Conservation (phyloP, 2,888 invertebrate genomes). For the Cephus pygmeus region DNA sequence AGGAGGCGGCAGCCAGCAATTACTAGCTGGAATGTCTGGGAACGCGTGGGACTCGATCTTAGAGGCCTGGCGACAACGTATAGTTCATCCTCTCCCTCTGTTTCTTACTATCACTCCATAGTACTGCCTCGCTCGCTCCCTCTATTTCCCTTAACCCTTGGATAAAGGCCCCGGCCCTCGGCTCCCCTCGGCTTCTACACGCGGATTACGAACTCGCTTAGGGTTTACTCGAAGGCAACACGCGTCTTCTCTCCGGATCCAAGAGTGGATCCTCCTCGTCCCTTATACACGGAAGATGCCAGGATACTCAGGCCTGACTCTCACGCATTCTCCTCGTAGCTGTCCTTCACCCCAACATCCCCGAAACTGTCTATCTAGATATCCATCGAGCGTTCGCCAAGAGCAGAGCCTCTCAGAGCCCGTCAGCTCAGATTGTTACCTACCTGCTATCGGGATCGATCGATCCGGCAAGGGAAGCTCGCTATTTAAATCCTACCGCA, state of each 20-base stretch:
- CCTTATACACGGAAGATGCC: background rate
- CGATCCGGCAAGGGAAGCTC: background rate
- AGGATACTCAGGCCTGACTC: background rate
- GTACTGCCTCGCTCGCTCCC: background rate
- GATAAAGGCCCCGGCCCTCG: conserved; percentile 8
- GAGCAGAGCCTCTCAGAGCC: background rate
- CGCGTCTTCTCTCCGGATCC: background rate
- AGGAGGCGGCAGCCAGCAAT: conserved; percentile 59
- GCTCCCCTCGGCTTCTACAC: background rate
- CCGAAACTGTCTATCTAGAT: background rate
- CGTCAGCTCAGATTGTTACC: background rate
- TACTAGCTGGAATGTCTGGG: conserved; percentile 62
- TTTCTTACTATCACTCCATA: background rate
- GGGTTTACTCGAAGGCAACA: background rate
- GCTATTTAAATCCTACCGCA: background rate
- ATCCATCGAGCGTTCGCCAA: background rate
- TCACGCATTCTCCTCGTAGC: background rate
- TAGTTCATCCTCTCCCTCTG: conserved; percentile 6
- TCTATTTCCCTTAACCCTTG: conserved; percentile 8
- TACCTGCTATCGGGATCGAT: background rate
- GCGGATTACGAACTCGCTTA: background rate
- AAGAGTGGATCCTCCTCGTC: background rate
- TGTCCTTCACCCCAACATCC: background rate
- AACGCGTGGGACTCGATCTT: conserved; percentile 60
- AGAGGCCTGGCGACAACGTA: conserved; percentile 39